Evolutionary conservation across 2,797 vertebrate species (phyloP), one percentile per base, ranked within the genome.

Genomic region (Cirrhinus molitorella): DNA sequence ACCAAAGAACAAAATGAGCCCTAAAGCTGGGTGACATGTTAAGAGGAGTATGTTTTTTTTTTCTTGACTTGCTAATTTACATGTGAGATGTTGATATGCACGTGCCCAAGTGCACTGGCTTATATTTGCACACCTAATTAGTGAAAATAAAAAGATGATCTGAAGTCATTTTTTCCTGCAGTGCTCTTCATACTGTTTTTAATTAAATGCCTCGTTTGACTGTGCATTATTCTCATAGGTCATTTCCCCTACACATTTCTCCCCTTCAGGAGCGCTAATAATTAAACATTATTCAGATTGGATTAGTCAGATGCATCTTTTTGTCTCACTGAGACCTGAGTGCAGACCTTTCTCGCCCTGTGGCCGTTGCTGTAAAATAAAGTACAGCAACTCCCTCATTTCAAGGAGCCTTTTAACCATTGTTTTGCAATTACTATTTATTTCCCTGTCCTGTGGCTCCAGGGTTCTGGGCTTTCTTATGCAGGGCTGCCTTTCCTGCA

Each of bases 351-450:
- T 81, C 45, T 13, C 34, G 75, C 88, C 86, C 78, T 43, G 51
- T 85, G 87, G 86, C 80, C 34, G 21, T 43, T 25, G 55, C 17
- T 73, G 49, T 71, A 61, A 85, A 81, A 83, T 81, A 83, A 87
- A 86, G 76, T 65, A 84, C 49, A 53, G 51, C 71, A 83, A 53
- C 74, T 79, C 79, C 37, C 67, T 81, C 70, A 1, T 73, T 86
- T 83, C 71, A 74, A 79, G 63, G 51, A 81, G 86, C 79, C 80
- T 88, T 80, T 84, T 65, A 82, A 83, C 57, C 83, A 66, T 84
- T 84, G 86, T 87, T 87, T 87, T 85, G 78, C 85, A 86, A 89
- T 90, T 87, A 73, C 68, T 86, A 87, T 86, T 88, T 88, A 79
- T 79, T 63, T 79, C 61, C 55, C 47, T 61, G 79, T 65, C 70